Conservation (phyloP, 1,140 invertebrate genomes). For the Eupeodes corollae region DNA sequence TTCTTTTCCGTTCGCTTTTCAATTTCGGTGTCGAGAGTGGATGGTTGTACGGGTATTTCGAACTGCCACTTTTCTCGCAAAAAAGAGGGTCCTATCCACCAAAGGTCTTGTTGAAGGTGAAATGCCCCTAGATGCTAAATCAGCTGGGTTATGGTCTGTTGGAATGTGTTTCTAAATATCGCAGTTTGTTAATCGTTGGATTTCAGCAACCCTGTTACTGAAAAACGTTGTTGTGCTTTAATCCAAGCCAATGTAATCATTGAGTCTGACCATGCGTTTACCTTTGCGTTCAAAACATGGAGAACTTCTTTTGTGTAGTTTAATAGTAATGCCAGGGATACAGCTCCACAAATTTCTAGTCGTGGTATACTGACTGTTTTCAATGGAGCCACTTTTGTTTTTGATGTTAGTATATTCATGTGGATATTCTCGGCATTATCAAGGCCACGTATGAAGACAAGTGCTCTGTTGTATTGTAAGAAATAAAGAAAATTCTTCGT, state of each 20-base stretch:
- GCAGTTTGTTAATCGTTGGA: not conserved
- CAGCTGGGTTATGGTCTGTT: constrained; percentile 10
- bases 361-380: constrained; percentile 11
- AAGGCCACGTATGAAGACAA: constrained; percentile 14
- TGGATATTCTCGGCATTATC: constrained; percentile 6
- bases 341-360: not conserved
- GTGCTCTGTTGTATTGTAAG: too few relatives aligned
- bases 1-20: not conserved
- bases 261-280: not conserved
- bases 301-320: not conserved
- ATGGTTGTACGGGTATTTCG: not conserved
- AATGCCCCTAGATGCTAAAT: constrained; percentile 4
- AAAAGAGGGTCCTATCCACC: not conserved
- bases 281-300: not conserved
- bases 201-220: not conserved
- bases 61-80: not conserved
- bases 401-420: constrained; percentile 18
- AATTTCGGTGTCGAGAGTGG: not conserved
- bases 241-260: not conserved
- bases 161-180: constrained; percentile 4
- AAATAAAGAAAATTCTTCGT: too few relatives aligned
- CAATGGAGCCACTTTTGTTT: constrained; percentile 16
- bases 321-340: not conserved
- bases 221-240: not conserved
- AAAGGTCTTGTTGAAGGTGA: not conserved